These are phyloP conservation scores for Molossus molossus DNA, from an alignment of 2,797 vertebrate species.

Conservation along the genomic window DNA sequence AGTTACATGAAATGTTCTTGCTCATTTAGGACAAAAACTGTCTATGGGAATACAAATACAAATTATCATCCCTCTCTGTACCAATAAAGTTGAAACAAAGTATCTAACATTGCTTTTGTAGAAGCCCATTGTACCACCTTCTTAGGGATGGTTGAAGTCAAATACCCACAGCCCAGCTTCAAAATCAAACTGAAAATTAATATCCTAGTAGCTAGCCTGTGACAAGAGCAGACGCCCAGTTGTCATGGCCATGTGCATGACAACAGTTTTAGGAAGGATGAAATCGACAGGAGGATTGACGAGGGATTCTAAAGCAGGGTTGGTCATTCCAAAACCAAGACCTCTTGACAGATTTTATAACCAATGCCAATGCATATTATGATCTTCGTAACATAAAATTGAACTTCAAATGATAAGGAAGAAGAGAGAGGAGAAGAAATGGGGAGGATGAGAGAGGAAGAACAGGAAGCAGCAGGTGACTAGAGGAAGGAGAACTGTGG, in stretches of 20 bases:
- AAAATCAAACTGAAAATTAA: background rate
- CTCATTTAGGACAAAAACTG: background rate
- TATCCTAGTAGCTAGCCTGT: background rate
- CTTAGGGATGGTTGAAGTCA: background rate
- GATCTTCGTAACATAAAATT: background rate
- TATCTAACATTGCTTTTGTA: background rate
- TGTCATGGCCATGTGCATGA: background rate
- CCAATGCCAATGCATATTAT: background rate
- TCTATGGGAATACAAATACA: background rate
- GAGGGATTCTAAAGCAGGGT: background rate
- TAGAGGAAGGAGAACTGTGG: background rate
- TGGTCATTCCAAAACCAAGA: background rate
- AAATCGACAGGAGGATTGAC: background rate
- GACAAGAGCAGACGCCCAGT: background rate
- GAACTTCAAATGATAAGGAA: background rate
- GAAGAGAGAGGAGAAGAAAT: background rate
- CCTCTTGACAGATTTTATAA: background rate
- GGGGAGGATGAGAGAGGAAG: background rate
- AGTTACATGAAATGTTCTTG: background rate
- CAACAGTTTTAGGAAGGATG: background rate
- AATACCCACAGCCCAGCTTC: background rate
- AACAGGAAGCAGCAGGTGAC: background rate
- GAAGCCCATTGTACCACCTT: background rate
- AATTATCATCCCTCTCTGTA: background rate
- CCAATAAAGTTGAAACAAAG: background rate